Percentiles rank a stretch among this genome's conserved stretches.
phyloP scores from a whole-genome alignment of 2,113 vertebrate genomes.

The Myocastor coypus region DNA sequence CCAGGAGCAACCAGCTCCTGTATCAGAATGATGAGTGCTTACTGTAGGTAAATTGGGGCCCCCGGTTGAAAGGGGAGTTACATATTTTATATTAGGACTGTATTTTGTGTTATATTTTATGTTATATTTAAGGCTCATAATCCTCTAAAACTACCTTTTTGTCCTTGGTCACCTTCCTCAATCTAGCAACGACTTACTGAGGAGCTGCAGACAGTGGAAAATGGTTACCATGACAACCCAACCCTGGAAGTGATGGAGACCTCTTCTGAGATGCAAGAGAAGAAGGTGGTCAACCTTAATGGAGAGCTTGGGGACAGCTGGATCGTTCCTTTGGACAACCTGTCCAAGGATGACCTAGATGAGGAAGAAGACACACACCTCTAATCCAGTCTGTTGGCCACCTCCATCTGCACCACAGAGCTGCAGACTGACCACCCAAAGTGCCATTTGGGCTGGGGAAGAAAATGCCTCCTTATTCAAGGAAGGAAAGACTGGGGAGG shows the following conservation, averaged over 20 bases:
- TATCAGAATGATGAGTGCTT: neutral
- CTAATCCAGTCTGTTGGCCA: constrained; percentile 80
- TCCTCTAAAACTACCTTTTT: neutral
- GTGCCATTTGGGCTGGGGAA: constrained; percentile 76
- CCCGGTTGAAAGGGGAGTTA: neutral
- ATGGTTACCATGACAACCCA: constrained; percentile 98
- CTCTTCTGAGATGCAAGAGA: constrained; percentile 96
- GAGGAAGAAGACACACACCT: constrained; percentile 98
- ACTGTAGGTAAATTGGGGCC: neutral
- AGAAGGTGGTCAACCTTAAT: constrained; percentile 91
- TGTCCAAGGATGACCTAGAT: constrained; percentile 92
- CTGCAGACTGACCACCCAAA: constrained; percentile 71
- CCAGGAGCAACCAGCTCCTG: neutral
- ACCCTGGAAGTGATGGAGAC: constrained; percentile 98
- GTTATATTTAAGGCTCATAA: neutral
- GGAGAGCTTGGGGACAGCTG: constrained; percentile 97
- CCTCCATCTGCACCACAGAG: neutral
- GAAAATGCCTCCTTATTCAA: neutral
- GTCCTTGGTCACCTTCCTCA: constrained; percentile 44
- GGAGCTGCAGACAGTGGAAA: constrained; percentile 97
- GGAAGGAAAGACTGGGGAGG: constrained; percentile 40
- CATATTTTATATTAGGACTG: neutral
- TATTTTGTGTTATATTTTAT: neutral
- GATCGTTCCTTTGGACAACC: constrained; percentile 97
- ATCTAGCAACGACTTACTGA: constrained; percentile 94